Percentiles rank a stretch among this genome's conserved stretches.
These are phyloP conservation scores for Rambutsinella grinnellia DNA, from an alignment of 2,888 invertebrate species.

Conservation along the genomic window DNA sequence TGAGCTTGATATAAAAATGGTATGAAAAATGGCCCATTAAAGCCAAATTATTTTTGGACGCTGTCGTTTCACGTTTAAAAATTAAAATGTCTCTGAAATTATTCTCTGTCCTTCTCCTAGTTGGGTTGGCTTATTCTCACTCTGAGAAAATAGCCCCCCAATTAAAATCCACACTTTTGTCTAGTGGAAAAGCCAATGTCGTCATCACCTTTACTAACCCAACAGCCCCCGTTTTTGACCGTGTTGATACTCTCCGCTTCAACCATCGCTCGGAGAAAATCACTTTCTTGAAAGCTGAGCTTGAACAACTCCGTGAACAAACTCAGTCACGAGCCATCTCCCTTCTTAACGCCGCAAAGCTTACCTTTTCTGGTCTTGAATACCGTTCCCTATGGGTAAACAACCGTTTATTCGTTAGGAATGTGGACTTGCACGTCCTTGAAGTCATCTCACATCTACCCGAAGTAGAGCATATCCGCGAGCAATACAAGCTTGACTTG, in stretches of 20 bases:
- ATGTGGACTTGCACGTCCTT: slow-evolving; percentile 10
- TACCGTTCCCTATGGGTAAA: slow-evolving; percentile 34
- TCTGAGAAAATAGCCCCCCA: no score
- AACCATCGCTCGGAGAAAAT: slow-evolving; percentile 24
- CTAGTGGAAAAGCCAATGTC: slow-evolving; percentile 22
- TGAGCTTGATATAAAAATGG: no score
- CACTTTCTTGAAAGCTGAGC: slow-evolving; percentile 22
- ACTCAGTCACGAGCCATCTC: slow-evolving; percentile 23
- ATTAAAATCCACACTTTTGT: no score
- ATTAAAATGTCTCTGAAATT: no score
- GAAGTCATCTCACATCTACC: slow-evolving; percentile 6
- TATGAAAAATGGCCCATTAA: no score
- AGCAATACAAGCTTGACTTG: no score
- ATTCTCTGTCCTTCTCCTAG: no score
- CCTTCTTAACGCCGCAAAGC: neutral
- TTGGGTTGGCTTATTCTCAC: no score
- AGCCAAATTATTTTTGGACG: no score
- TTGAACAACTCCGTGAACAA: slow-evolving; percentile 16
- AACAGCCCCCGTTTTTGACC: slow-evolving; percentile 1
- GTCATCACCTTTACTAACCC: slow-evolving; percentile 23
- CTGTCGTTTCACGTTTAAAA: no score
- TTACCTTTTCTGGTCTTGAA: neutral
- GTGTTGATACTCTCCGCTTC: slow-evolving; percentile 8
- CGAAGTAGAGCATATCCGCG: neutral
- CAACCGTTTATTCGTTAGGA: slow-evolving; percentile 27